Base-by-base conservation (phyloP, 2,888 invertebrate genomes). In the Kuschelorhynchus macadamiae region DNA sequence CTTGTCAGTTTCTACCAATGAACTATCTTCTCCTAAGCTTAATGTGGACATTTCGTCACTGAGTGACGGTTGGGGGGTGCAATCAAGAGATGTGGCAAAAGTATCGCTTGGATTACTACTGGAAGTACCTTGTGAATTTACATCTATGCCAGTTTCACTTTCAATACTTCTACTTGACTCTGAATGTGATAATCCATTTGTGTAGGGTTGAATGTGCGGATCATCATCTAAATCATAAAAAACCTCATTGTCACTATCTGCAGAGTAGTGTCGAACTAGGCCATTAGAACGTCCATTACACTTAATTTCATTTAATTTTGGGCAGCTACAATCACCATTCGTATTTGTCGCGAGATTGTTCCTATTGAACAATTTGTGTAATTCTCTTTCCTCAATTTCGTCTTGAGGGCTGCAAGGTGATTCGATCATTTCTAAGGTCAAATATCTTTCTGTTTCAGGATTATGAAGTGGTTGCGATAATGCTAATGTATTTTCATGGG, bases 321-420 rank as follows among this genome's bases (percentile, higher is more conserved):
- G 75, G 86, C 88, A 75, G 80, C 83, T 77, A 56, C 80, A 80
- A 8, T 76, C 75, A 14, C 77, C 78, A 47, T 74, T 76, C n/a
- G 20, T 41, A n/a, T 46, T 18, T 16, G 49, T 63, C 9, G 20
- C 49, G n/a, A 64, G 12, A 1, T 80, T 65, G 64, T 76, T 75
- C 59, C 79, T 80, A n/a, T 83, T 83, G n/a, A 83, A 76, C 0
- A 85, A 71, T 33, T 77, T 80, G 1, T 79, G 77, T 3, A 79
- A 66, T 64, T 80, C 79, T 3, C 68, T 49, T 65, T 76, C 77
- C 4, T 76, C 75, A 9, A 76, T 49, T 72, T 81, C 81, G 44
- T 91, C 91, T 50, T 87, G 88, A 0, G 92, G 92, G 74, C 92
- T 92, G 52, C 88, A 89, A 0, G 92, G 90, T 69, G 89, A 90